Base-by-base conservation (phyloP, 2,113 vertebrate genomes). In the Platichthys stellatus region DNA sequence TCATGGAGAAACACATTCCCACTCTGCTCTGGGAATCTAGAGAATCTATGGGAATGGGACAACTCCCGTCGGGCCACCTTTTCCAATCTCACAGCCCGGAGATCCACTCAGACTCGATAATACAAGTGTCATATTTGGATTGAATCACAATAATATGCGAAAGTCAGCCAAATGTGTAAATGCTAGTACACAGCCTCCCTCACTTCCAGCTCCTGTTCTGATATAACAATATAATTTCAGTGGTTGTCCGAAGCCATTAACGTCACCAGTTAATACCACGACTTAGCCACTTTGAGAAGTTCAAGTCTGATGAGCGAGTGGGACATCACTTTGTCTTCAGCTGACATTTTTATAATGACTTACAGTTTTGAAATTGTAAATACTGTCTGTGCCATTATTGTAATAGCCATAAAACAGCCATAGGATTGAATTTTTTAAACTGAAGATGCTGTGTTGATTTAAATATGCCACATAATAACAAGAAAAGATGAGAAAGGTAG, bases 11-110 rank as follows among this genome's bases (percentile, higher is more conserved):
- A 63, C 26, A 58, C 66, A 83, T 85, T 85, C 80, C 63, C 69
- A 63, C 17, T 62, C 38, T 45, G 64, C 15, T 9, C 10, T 28
- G 68, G 45, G 76, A 76, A 89, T 87, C 76, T 21, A 60, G n/a
- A 82, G 74, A 89, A 82, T 86, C 64, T 76, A 23, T 73, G 66
- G 69, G 84, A 86, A 83, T 13, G 54, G 35, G 72, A 78, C 63
- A 80, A 78, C 69, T 74, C 83, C 82, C 79, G 13, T 66, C 54
- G 35, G 63, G 15, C 64, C 76, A 79, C 12, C 21, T 21, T 61
- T 15, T 49, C 26, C 47, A 21, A 45, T 62, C 47, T 28, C 51
- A 60, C 26, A 60, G 47, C 61, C 54, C 23, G 21, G 18, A 45
- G 7, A 10, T 38, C 20, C 57, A 77, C 59, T 72, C 26, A 38